Base-by-base conservation (phyloP, 2,113 vertebrate species). In the Australoheros scitulus region DNA sequence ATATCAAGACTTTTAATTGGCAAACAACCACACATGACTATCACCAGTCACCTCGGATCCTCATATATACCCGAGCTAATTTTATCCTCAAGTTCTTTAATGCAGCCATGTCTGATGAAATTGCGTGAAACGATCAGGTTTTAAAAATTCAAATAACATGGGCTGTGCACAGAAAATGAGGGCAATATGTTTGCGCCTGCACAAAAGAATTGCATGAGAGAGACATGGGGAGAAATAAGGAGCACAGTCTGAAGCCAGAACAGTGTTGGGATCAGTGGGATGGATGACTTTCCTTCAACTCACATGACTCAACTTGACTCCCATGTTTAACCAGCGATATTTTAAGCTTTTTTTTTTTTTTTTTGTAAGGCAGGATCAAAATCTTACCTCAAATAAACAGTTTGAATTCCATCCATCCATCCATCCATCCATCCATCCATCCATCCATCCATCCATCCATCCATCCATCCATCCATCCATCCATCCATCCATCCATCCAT, bases 61-160 rank as follows among this genome's bases (percentile, higher is more conserved):
- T 80, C 72, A 57, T 59, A 72, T 20, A 60, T 22, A 60, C 60
- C 43, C 5, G 11, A 65, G 83, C 86, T 93, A 90, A 92, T 90
- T 92, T 91, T 88, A 87, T 84, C 87, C 56, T 56, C 63, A 47
- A 70, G 20, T 90, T 89, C 72, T 79, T 83, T 20, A 74, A 82
- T 22, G 18, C 78, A 34, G 72, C 80, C 86, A 64, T 59, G 79
- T 89, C 91, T 94, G 92, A 93, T 91, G 91, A 93, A 94, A 93
- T 55, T 77, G 58, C 72, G 57, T 78, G 90, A 94, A 94, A 94
- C 64, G 29, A 80, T 74, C 81, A 72, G 29, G 34, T 82, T 84
- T 88, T 87, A 76, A 86, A 83, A 83, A 86, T 86, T 90, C 56
- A 85, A 82, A 85, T 79, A 85, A 86, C 81, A 87, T 68, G 82